Percentiles rank a stretch among this genome's conserved stretches.
Conservation (phyloP, 2,113 vertebrate species). For the Pachypanchax playfairii region DNA sequence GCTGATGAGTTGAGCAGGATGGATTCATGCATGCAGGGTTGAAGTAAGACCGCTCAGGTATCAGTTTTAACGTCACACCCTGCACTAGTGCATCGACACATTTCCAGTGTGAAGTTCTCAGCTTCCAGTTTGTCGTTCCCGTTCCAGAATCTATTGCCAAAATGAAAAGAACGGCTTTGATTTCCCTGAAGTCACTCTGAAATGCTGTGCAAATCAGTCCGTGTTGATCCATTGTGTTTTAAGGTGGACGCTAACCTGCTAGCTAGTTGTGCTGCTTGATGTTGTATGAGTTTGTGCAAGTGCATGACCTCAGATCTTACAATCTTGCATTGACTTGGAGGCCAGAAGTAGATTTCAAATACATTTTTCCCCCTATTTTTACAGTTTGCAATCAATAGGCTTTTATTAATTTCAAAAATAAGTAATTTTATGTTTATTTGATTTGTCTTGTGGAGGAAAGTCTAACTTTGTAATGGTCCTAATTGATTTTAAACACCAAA, state of each 20-base stretch:
- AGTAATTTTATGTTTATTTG: slow-evolving; percentile 10
- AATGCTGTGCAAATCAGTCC: slow-evolving; percentile 19
- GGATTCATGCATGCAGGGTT: slow-evolving; percentile 41
- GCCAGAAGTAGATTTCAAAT: slow-evolving; percentile 63
- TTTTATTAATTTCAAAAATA: slow-evolving; percentile 16
- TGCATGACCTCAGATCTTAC: slow-evolving; percentile 56
- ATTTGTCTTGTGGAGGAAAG: slow-evolving; percentile 11
- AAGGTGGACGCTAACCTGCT: slow-evolving; percentile 39
- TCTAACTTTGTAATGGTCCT: slow-evolving; percentile 9
- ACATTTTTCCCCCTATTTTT: slow-evolving; percentile 24
- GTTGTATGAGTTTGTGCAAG: slow-evolving; percentile 57
- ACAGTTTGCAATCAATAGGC: slow-evolving; percentile 18
- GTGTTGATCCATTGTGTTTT: slow-evolving; percentile 45
- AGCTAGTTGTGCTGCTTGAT: slow-evolving; percentile 53
- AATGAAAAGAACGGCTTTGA: slow-evolving; percentile 27
- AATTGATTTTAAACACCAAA: background rate
- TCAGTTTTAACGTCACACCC: background rate
- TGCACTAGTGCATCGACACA: slow-evolving; percentile 21
- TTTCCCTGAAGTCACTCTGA: slow-evolving; percentile 20
- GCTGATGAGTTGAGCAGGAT: background rate
- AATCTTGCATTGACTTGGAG: slow-evolving; percentile 55
- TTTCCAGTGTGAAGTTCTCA: slow-evolving; percentile 18
- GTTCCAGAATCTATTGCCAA: slow-evolving; percentile 17
- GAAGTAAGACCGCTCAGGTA: background rate
- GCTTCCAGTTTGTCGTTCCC: slow-evolving; percentile 32